phyloP scores from a whole-genome alignment of 2,113 vertebrate genomes.

The Pedetes capensis region DNA sequence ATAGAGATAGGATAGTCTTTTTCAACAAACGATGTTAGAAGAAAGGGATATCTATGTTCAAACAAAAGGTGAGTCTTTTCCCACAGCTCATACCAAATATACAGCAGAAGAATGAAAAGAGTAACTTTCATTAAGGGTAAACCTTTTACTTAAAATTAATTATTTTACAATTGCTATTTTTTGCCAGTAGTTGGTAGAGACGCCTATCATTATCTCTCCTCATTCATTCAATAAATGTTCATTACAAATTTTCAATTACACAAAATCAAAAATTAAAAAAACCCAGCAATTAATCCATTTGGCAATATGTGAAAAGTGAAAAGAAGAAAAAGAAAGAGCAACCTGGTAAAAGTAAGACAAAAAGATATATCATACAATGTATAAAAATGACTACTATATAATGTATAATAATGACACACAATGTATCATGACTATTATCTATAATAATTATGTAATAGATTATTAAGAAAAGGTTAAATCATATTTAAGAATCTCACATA shows the following conservation, averaged over 20 bases:
- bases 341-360: neutral
- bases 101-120: neutral
- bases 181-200: constrained; percentile 44
- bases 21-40: neutral
- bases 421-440: neutral
- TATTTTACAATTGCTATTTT: neutral
- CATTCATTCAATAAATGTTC: neutral
- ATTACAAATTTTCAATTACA: constrained; percentile 31
- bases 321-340: neutral
- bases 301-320: neutral
- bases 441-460: neutral
- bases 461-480: too few relatives aligned
- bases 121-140: neutral
- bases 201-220: neutral
- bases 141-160: neutral
- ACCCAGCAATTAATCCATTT: neutral
- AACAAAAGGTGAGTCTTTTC: neutral
- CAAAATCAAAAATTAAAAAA: neutral
- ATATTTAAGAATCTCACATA: too few relatives aligned
- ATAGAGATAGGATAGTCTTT: neutral
- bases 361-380: neutral
- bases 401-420: neutral
- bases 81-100: neutral
- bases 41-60: neutral
- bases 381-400: neutral